phyloP scores from a whole-genome alignment of 2,113 vertebrate genomes.

The Oriolus oriolus region DNA sequence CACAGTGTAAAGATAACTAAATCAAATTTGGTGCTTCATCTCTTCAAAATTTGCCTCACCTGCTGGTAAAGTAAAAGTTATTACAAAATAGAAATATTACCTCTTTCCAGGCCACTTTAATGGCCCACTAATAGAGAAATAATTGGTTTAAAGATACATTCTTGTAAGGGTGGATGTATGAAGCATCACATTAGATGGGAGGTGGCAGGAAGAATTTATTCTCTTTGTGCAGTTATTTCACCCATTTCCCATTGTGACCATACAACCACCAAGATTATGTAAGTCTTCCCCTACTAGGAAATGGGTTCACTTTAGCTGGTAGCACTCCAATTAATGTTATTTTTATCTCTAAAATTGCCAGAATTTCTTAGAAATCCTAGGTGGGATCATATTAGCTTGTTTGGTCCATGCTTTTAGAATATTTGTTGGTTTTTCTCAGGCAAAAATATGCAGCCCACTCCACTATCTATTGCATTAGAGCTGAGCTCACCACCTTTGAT shows the following conservation, averaged over 20 bases:
- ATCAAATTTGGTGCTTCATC: neutral
- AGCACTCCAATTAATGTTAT: neutral
- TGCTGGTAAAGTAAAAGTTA: neutral
- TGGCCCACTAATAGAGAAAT: neutral
- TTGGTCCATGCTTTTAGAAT: neutral
- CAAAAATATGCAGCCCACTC: neutral
- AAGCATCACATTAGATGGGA: neutral
- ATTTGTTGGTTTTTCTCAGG: neutral
- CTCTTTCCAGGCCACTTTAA: neutral
- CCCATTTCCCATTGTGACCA: neutral
- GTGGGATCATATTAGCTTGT: neutral
- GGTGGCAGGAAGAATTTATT: neutral
- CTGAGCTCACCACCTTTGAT: neutral
- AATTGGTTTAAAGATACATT: neutral
- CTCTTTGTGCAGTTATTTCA: neutral
- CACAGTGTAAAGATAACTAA: neutral
- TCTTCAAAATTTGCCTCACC: neutral
- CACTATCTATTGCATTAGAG: neutral
- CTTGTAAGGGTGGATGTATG: neutral
- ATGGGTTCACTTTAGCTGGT: neutral
- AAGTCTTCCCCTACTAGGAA: neutral
- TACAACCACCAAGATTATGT: neutral
- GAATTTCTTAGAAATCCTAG: constrained; percentile 5
- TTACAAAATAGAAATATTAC: neutral
- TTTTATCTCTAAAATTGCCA: constrained; percentile 6